These are phyloP conservation scores for Oenanthe melanoleuca DNA, from an alignment of 2,113 vertebrate species.

Conservation along the genomic window DNA sequence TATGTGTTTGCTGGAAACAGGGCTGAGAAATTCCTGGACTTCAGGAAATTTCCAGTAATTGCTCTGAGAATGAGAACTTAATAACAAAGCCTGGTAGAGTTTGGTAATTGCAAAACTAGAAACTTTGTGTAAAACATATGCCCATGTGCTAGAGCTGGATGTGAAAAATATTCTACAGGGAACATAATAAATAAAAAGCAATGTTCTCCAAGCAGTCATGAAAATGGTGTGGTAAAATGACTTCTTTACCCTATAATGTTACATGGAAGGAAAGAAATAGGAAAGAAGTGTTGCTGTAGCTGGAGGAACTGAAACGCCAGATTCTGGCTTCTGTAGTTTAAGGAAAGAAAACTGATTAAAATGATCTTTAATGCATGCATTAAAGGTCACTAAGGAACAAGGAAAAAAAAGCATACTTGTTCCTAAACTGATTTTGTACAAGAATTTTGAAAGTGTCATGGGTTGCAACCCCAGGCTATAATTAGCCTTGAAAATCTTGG, in stretches of 20 bases:
- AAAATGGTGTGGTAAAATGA: background rate
- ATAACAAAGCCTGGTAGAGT: background rate
- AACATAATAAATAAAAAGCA: background rate
- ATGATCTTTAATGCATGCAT: background rate
- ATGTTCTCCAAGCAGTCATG: background rate
- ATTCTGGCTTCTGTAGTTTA: background rate
- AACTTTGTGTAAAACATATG: background rate
- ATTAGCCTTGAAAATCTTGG: conserved; percentile 2
- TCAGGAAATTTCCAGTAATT: background rate
- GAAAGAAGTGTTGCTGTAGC: background rate
- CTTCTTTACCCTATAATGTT: background rate
- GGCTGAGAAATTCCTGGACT: background rate
- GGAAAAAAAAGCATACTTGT: background rate
- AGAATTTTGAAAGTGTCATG: background rate
- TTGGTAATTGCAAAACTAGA: background rate
- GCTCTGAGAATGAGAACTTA: background rate
- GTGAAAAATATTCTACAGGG: background rate
- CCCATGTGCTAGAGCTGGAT: background rate
- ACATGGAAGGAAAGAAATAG: background rate
- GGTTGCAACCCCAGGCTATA: background rate
- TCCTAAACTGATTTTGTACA: background rate
- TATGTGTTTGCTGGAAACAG: background rate
- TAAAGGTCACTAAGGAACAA: background rate
- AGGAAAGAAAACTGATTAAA: background rate
- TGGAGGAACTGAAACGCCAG: background rate